These are phyloP conservation scores for Syrista parreyssii DNA, from an alignment of 2,888 invertebrate genomes.

Conservation along the genomic window DNA sequence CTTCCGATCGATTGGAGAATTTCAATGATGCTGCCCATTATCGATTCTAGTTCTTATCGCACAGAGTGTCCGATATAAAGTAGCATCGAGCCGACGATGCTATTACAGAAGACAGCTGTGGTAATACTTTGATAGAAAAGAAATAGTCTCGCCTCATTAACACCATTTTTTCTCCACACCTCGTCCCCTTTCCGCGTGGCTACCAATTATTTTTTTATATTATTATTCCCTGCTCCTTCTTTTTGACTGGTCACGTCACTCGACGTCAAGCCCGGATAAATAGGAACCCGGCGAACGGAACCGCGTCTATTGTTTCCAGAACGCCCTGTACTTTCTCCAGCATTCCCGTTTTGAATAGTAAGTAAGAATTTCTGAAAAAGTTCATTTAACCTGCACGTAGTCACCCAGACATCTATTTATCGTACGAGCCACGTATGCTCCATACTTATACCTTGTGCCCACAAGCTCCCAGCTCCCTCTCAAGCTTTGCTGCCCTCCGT, in stretches of 20 bases:
- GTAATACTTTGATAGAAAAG: constrained; percentile 35
- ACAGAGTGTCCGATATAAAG: not conserved
- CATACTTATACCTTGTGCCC: not conserved
- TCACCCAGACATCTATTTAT: not conserved
- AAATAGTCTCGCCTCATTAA: constrained; percentile 59
- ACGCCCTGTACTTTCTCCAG: not conserved
- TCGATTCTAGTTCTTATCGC: not conserved
- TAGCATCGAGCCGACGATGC: not conserved
- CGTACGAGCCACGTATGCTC: not conserved
- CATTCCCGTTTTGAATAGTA: not conserved
- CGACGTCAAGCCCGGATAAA: not conserved
- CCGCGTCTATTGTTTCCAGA: not conserved
- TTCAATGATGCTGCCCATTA: not conserved
- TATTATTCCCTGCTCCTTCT: not conserved
- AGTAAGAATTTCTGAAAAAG: not conserved
- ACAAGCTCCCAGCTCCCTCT: not conserved
- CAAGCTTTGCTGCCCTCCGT: not conserved
- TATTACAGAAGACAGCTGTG: not conserved
- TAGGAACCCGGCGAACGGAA: not conserved
- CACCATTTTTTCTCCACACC: constrained; percentile 33
- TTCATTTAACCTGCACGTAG: not conserved
- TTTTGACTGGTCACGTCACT: constrained; percentile 2
- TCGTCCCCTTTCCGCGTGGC: constrained; percentile 4
- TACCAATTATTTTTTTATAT: not conserved
- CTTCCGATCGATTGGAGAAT: not conserved